Evolutionary conservation across 2,888 invertebrate genomes (phyloP).

Genomic region (Nineta flava): DNA sequence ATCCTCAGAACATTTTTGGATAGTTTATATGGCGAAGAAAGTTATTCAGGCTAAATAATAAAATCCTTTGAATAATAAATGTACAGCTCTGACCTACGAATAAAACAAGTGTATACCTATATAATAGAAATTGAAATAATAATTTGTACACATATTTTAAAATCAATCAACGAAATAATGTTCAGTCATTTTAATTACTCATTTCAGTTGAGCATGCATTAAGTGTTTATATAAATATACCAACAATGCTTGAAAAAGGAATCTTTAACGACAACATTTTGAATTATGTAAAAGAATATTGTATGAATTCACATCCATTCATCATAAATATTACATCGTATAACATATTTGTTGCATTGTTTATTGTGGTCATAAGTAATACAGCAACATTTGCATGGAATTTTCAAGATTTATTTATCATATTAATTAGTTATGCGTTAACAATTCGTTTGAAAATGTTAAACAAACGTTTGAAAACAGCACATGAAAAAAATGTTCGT

Average conservation of each 20-base stretch:
- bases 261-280: not conserved
- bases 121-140: not conserved
- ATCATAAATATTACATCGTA: not conserved
- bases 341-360: not conserved
- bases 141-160: not conserved
- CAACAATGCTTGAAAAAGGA: not conserved
- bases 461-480: not conserved
- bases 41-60: too few relatives aligned
- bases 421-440: conserved; percentile 1
- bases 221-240: not conserved
- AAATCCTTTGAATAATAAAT: too few relatives aligned
- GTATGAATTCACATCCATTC: conserved; percentile 1
- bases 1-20: too few relatives aligned
- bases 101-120: too few relatives aligned
- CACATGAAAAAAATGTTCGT: not conserved
- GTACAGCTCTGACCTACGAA: not conserved
- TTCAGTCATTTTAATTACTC: not conserved
- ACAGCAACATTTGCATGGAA: conserved; percentile 5
- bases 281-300: conserved; percentile 1
- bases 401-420: conserved; percentile 3
- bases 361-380: conserved; percentile 3
- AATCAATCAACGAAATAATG: not conserved
- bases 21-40: too few relatives aligned
- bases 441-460: not conserved
- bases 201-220: not conserved